Conservation (phyloP, 1,140 invertebrate genomes). For the Pristionchus pacificus region DNA sequence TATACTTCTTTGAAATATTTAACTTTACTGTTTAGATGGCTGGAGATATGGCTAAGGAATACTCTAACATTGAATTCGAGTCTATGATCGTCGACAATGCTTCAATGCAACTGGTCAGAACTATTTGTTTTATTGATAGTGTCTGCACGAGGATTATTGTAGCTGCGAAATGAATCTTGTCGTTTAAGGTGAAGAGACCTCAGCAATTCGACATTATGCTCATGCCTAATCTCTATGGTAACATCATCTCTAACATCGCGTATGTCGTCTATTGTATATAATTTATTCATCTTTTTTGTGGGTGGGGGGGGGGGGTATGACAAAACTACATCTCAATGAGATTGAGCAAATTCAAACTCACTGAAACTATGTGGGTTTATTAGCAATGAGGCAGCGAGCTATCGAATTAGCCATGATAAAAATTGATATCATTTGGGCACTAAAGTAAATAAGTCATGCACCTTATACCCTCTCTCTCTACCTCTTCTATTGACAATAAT, state of each 20-base stretch:
- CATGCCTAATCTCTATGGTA: conserved; percentile 96
- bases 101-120: conserved; percentile 77
- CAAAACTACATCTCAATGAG: too few relatives aligned
- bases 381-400: too few relatives aligned
- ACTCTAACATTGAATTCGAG: conserved; percentile 48
- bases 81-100: conserved; percentile 53
- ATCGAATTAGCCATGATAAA: too few relatives aligned
- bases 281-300: neutral
- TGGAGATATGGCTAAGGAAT: conserved; percentile 42
- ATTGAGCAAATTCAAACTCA: too few relatives aligned
- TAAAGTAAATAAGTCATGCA: too few relatives aligned
- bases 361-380: too few relatives aligned
- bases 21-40: conserved; percentile 18
- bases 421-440: too few relatives aligned
- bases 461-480: too few relatives aligned
- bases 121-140: neutral
- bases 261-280: neutral
- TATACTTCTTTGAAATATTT: neutral
- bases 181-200: conserved; percentile 69
- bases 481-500: too few relatives aligned
- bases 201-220: conserved; percentile 97
- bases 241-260: conserved; percentile 92
- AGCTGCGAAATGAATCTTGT: neutral
- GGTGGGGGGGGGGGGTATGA: too few relatives aligned
- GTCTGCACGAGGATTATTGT: too few relatives aligned